Conservation (phyloP, 2,797 vertebrate species). For the Bovichtus variegatus region DNA sequence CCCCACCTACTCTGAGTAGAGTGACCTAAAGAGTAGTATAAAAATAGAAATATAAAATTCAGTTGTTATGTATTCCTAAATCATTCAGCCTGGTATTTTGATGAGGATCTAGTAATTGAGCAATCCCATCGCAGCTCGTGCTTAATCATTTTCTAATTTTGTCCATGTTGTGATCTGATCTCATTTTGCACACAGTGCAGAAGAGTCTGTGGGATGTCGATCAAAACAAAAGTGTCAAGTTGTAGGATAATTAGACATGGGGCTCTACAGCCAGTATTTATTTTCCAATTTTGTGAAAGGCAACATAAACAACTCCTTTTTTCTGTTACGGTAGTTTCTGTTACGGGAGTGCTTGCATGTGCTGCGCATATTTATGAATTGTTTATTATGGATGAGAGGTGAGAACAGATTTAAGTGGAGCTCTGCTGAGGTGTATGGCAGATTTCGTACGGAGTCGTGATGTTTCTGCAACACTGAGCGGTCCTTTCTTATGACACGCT, state of each 20-base stretch:
- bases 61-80: background rate
- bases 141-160: constrained; percentile 16
- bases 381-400: constrained; percentile 14
- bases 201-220: background rate
- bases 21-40: background rate
- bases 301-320: background rate
- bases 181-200: background rate
- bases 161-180: background rate
- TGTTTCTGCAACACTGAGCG: constrained; percentile 7
- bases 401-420: background rate
- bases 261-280: background rate
- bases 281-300: background rate
- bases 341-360: background rate
- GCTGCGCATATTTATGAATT: background rate
- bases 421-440: constrained; percentile 2
- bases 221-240: background rate
- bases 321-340: background rate
- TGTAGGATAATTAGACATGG: background rate
- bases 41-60: background rate
- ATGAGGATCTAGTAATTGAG: background rate
- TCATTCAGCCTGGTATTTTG: background rate
- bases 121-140: background rate
- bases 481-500: background rate
- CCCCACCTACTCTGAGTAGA: background rate
- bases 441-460: constrained; percentile 24